Conservation (phyloP, 2,888 invertebrate species). For the Labia minor region DNA sequence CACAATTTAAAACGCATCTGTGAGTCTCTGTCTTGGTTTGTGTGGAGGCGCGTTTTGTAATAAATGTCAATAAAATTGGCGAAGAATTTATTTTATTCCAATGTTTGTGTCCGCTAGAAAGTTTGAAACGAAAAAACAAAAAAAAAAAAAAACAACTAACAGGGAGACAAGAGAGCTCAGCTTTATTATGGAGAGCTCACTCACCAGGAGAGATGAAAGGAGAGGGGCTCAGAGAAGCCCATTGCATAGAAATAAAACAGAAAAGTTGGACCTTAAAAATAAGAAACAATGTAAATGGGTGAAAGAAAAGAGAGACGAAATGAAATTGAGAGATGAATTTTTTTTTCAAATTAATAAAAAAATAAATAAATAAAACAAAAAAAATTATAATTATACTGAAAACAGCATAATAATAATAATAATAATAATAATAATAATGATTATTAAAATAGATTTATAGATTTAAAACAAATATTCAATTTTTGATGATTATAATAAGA, state of each 20-base stretch:
- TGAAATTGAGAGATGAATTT: too few relatives aligned
- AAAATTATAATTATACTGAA: too few relatives aligned
- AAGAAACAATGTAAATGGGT: too few relatives aligned
- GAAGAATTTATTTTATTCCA: not conserved
- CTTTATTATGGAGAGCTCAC: not conserved
- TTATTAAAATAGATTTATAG: too few relatives aligned
- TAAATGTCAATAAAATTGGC: slow-evolving; percentile 13
- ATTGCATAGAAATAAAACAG: not conserved
- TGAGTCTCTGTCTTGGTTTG: not conserved
- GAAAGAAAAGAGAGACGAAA: too few relatives aligned
- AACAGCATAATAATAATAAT: too few relatives aligned
- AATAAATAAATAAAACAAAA: too few relatives aligned
- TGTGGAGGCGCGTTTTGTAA: not conserved
- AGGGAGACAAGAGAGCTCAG: not conserved
- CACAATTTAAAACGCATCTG: not conserved
- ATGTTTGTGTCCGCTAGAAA: not conserved
- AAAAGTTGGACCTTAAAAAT: not conserved
- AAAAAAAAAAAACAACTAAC: too few relatives aligned
- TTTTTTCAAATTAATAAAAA: too few relatives aligned
- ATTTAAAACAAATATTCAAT: too few relatives aligned
- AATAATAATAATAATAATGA: too few relatives aligned
- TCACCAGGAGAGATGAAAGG: not conserved
- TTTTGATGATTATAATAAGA: too few relatives aligned
- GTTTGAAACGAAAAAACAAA: slow-evolving; percentile 13
- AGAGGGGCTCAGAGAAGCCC: not conserved